Evolutionary conservation across 2,888 invertebrate genomes (phyloP).

Genomic region (Diaperis boleti): DNA sequence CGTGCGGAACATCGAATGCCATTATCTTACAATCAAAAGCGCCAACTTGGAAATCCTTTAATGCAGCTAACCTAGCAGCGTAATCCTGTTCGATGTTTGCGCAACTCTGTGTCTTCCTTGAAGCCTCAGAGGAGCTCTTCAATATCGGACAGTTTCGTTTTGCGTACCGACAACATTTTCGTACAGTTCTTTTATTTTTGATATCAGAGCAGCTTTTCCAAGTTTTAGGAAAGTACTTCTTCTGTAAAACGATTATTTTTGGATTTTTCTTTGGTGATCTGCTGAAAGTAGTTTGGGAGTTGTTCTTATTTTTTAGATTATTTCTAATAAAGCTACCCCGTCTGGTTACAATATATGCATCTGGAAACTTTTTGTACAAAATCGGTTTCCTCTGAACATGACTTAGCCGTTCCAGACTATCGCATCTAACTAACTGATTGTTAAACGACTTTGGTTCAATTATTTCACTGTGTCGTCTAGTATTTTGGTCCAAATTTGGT

Average conservation of each 20-base stretch:
- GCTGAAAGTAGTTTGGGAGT: constrained; percentile 46
- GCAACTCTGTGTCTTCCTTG: constrained; percentile 62
- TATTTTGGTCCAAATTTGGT: constrained; percentile 53
- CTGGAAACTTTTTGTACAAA: constrained; percentile 64
- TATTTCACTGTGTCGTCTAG: constrained; percentile 69
- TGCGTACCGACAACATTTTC: constrained; percentile 65
- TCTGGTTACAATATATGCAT: constrained; percentile 64
- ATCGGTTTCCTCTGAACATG: constrained; percentile 48
- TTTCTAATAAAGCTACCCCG: constrained; percentile 46
- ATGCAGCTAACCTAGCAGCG: constrained; percentile 61
- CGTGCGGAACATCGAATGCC: constrained; percentile 56
- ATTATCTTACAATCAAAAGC: constrained; percentile 60
- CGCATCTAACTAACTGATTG: constrained; percentile 66
- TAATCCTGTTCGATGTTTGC: constrained; percentile 56
- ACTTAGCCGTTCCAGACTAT: constrained; percentile 63
- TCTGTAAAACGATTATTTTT: constrained; percentile 58
- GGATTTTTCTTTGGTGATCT: constrained; percentile 50
- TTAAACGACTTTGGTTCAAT: constrained; percentile 66
- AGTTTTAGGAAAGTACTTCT: constrained; percentile 60
- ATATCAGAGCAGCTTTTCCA: constrained; percentile 66
- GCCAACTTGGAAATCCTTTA: constrained; percentile 54
- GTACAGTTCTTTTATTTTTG: constrained; percentile 57
- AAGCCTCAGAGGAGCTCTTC: constrained; percentile 55
- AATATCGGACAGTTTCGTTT: constrained; percentile 63
- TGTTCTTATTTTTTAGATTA: constrained; percentile 26